phyloP scores from a whole-genome alignment of 92 coral and sea anemone genomes.

The Phenganax subtilis region DNA sequence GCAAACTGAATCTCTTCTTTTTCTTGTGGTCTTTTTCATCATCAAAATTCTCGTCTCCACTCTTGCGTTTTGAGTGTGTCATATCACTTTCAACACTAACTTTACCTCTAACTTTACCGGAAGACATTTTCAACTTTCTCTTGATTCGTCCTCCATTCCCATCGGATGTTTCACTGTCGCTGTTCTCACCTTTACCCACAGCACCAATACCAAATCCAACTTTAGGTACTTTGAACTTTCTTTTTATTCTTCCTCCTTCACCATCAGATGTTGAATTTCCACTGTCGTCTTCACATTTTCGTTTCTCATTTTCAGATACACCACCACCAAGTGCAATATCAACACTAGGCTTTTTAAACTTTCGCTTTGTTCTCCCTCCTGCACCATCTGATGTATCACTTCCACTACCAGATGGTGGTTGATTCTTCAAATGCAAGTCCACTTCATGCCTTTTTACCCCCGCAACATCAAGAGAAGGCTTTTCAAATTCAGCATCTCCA shows the following conservation, averaged over 20 bases:
- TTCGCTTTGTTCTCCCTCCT: slow-evolving; percentile 36
- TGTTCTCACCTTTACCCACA: slow-evolving; percentile 12
- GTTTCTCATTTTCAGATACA: background rate
- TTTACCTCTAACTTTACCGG: background rate
- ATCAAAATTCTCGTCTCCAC: background rate
- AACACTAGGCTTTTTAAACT: slow-evolving; percentile 5
- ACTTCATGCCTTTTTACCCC: slow-evolving; percentile 3
- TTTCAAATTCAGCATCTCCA: background rate
- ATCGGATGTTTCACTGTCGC: slow-evolving; percentile 34
- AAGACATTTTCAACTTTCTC: slow-evolving; percentile 22
- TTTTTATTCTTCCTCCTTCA: slow-evolving; percentile 32
- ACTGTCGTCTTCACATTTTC: slow-evolving; percentile 10
- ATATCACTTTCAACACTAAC: background rate
- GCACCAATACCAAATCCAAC: slow-evolving; percentile 17
- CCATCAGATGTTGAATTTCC: slow-evolving; percentile 38
- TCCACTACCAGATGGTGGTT: slow-evolving; percentile 7
- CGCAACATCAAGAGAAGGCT: slow-evolving; percentile 12
- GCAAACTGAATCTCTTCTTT: background rate
- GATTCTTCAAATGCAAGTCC: background rate
- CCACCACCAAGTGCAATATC: background rate
- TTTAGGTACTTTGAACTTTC: slow-evolving; percentile 23
- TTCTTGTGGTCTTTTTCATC: background rate
- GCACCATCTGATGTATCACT: slow-evolving; percentile 40
- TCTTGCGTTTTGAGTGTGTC: background rate
- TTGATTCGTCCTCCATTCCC: slow-evolving; percentile 31